phyloP scores from a whole-genome alignment of 1,140 invertebrate species.

The Listronotus oregonensis region DNA sequence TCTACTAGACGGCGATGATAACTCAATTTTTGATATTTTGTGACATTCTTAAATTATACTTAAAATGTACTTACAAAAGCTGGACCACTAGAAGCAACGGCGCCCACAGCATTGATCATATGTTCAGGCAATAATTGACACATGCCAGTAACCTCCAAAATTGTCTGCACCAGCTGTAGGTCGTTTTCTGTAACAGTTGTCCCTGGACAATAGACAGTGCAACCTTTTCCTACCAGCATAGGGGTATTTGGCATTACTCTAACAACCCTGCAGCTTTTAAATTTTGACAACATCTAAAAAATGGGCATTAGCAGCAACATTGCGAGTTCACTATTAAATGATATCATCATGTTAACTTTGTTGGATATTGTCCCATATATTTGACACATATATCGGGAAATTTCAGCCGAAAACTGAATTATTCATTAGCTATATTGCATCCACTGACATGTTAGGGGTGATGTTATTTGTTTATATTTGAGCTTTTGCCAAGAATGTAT shows the following conservation, averaged over 20 bases:
- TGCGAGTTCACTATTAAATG: neutral
- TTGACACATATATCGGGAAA: no score
- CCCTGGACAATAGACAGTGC: constrained; percentile 72
- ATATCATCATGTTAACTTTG: neutral
- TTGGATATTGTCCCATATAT: no score
- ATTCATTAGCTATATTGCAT: no score
- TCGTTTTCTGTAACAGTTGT: constrained; percentile 61
- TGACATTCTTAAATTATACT: no score
- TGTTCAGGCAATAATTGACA: constrained; percentile 79
- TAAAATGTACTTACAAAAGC: constrained; percentile 93
- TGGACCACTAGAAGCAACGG: constrained; percentile 85
- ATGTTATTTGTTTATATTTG: no score
- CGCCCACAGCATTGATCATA: constrained; percentile 81
- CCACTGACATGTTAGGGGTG: no score
- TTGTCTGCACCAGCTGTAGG: constrained; percentile 64
- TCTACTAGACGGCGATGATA: no score
- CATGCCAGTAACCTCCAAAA: constrained; percentile 79
- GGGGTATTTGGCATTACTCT: constrained; percentile 94
- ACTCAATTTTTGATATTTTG: no score
- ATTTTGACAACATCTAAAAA: constrained; percentile 55
- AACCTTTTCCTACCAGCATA: constrained; percentile 81
- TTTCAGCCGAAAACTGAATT: no score
- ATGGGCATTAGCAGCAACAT: neutral
- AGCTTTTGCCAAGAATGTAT: no score
- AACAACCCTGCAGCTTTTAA: constrained; percentile 67